Conservation (phyloP, 2,113 vertebrate species). For the Zapus hudsonius region DNA sequence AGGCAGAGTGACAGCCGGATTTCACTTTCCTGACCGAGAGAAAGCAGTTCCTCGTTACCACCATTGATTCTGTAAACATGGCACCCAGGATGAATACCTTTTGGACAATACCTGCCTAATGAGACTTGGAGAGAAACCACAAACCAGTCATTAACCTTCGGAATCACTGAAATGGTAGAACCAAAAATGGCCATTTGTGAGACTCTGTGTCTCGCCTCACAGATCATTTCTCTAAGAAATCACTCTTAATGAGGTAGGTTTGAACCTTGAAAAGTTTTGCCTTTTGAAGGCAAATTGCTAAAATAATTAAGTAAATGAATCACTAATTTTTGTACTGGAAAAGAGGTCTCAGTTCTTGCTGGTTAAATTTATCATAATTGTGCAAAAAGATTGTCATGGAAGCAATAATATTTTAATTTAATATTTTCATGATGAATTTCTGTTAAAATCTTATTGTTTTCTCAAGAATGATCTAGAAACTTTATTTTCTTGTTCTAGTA, state of each 20-base stretch:
- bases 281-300: conserved; percentile 25
- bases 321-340: conserved; percentile 33
- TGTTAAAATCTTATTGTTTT: background rate
- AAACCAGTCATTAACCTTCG: conserved; percentile 67
- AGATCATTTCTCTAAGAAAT: conserved; percentile 54
- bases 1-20: background rate
- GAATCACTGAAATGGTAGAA: background rate
- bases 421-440: background rate
- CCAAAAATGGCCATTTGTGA: conserved; percentile 48
- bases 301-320: conserved; percentile 46
- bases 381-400: background rate
- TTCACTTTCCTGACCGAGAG: conserved; percentile 48
- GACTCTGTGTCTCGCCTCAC: conserved; percentile 41
- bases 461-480: background rate
- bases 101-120: conserved; percentile 41
- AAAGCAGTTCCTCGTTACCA: background rate
- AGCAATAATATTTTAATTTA: background rate
- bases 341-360: background rate
- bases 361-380: background rate
- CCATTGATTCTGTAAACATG: conserved; percentile 12
- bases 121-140: conserved; percentile 41
- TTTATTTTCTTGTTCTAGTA: conserved; percentile 11
- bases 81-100: conserved; percentile 24
- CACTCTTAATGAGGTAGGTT: conserved; percentile 53
- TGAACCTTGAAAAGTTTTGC: conserved; percentile 26